Evolutionary conservation across 1,140 invertebrate genomes (phyloP).

Genomic region (Drosophila lini): DNA sequence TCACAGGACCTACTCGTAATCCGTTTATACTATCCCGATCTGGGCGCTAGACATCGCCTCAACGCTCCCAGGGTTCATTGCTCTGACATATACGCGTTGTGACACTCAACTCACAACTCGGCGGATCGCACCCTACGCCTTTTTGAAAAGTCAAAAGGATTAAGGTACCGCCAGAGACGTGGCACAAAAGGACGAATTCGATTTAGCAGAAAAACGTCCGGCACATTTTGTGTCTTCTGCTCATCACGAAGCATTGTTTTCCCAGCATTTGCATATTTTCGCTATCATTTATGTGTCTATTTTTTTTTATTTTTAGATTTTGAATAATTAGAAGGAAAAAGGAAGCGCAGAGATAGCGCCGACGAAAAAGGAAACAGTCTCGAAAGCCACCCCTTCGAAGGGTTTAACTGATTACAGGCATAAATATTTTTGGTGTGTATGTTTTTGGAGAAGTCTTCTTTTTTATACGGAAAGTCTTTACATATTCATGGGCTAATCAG

Average conservation of each 20-base stretch:
- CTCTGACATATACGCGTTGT: slow-evolving; percentile 73
- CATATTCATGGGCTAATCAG: slow-evolving; percentile 82
- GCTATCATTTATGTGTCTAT: slow-evolving; percentile 67
- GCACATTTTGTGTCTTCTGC: slow-evolving; percentile 57
- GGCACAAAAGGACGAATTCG: slow-evolving; percentile 63
- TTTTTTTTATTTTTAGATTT: slow-evolving; percentile 43
- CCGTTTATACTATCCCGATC: slow-evolving; percentile 43
- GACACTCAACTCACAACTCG: slow-evolving; percentile 65
- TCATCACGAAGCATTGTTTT: slow-evolving; percentile 34
- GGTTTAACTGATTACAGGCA: slow-evolving; percentile 61
- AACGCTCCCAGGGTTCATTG: slow-evolving; percentile 35
- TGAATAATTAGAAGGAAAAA: slow-evolving; percentile 70
- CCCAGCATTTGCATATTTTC: slow-evolving; percentile 76
- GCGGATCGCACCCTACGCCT: slow-evolving; percentile 67
- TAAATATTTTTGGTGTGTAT: slow-evolving; percentile 78
- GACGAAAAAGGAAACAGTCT: slow-evolving; percentile 22
- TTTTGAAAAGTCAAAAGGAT: slow-evolving; percentile 76
- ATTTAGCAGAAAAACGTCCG: slow-evolving; percentile 80
- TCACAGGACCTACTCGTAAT: slow-evolving; percentile 19
- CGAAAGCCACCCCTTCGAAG: slow-evolving; percentile 52
- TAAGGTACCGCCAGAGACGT: slow-evolving; percentile 25
- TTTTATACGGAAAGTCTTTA: slow-evolving; percentile 37
- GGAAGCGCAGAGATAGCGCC: slow-evolving; percentile 69
- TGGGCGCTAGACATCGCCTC: not conserved
- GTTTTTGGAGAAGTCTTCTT: slow-evolving; percentile 41